These are phyloP conservation scores for Drosophila virilis DNA, from an alignment of 1,140 invertebrate genomes.

Conservation along the genomic window DNA sequence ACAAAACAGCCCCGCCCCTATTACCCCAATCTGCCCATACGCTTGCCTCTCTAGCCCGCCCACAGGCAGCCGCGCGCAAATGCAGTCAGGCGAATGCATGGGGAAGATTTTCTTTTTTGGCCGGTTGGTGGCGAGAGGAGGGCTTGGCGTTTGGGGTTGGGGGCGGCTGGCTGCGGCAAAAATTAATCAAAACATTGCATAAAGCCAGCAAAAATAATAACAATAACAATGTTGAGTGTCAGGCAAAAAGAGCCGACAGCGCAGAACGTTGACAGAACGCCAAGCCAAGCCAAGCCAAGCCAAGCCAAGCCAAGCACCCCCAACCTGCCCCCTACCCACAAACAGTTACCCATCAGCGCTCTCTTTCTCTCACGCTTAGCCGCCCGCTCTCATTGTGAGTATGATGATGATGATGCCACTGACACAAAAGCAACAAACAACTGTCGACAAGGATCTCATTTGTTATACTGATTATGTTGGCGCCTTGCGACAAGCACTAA, in stretches of 20 bases:
- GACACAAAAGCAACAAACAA: slow-evolving; percentile 81
- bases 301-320: not conserved
- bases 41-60: slow-evolving; percentile 10
- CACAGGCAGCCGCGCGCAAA: slow-evolving; percentile 48
- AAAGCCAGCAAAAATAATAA: slow-evolving; percentile 82
- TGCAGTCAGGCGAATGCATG: slow-evolving; percentile 77
- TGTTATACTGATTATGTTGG: slow-evolving; percentile 82
- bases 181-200: slow-evolving; percentile 83
- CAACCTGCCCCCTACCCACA: not conserved
- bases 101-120: not conserved
- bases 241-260: slow-evolving; percentile 74
- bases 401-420: slow-evolving; percentile 78
- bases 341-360: not conserved
- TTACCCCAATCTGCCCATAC: not conserved
- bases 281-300: not conserved
- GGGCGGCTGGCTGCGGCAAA: slow-evolving; percentile 59
- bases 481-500: slow-evolving; percentile 61
- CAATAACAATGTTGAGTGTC: slow-evolving; percentile 81
- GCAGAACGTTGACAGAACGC: slow-evolving; percentile 59
- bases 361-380: not conserved
- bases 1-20: slow-evolving; percentile 57
- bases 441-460: slow-evolving; percentile 82
- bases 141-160: not conserved
- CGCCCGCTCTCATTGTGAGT: slow-evolving; percentile 37
- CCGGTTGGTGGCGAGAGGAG: slow-evolving; percentile 1